Percentiles rank a stretch among this genome's conserved stretches.
Conservation (phyloP, 2,797 vertebrate species). For the Catharus ustulatus region DNA sequence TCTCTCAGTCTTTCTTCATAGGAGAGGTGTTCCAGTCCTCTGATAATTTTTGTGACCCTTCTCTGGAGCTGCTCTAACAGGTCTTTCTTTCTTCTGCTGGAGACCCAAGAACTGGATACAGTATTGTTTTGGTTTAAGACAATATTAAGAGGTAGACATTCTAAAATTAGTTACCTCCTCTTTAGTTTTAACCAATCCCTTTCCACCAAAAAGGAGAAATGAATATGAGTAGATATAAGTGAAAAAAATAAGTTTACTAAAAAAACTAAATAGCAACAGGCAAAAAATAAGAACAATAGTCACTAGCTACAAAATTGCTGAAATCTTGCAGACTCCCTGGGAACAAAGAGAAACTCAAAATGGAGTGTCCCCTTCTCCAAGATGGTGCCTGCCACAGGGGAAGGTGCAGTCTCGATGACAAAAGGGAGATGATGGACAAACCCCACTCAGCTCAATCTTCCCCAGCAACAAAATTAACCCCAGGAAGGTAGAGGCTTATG, state of each 20-base stretch:
- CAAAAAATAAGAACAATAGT: neutral
- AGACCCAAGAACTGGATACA: neutral
- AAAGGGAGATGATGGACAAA: neutral
- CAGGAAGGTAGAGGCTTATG: neutral
- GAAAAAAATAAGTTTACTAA: neutral
- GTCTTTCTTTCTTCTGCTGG: neutral
- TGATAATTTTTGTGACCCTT: neutral
- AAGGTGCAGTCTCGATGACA: neutral
- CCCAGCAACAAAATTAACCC: neutral
- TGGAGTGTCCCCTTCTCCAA: neutral
- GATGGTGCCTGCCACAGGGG: neutral
- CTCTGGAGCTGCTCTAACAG: neutral
- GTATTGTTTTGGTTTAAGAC: neutral
- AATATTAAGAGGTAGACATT: neutral
- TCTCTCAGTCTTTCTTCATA: neutral
- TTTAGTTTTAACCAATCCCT: neutral
- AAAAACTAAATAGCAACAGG: neutral
- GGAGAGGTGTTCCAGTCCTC: neutral
- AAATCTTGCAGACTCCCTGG: neutral
- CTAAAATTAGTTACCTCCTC: neutral
- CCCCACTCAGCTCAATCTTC: neutral
- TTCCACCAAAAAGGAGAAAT: neutral
- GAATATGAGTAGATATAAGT: neutral
- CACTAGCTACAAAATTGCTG: neutral
- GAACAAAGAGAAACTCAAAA: neutral